Conservation (phyloP, 2,888 invertebrate genomes). For the Oscheius sp. region DNA sequence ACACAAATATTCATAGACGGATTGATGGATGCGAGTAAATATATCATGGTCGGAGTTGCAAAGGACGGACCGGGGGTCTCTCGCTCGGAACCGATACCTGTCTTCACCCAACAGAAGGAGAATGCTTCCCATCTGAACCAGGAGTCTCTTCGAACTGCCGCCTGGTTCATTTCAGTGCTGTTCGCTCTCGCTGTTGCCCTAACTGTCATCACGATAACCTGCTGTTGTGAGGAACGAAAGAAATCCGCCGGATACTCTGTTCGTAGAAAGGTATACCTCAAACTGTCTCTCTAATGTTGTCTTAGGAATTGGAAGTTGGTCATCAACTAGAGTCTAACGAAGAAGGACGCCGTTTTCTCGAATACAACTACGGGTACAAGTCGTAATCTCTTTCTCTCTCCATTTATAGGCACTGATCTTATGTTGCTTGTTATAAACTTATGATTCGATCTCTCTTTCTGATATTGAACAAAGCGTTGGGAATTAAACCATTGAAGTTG, state of each 20-base stretch:
- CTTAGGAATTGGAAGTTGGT: slow-evolving; percentile 64
- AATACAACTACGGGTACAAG: slow-evolving; percentile 70
- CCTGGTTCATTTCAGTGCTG: slow-evolving; percentile 75
- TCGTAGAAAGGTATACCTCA: slow-evolving; percentile 48
- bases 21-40: slow-evolving; percentile 81
- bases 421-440: background rate
- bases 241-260: slow-evolving; percentile 56
- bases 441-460: background rate
- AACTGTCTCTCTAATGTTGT: background rate
- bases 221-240: slow-evolving; percentile 59
- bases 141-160: slow-evolving; percentile 73
- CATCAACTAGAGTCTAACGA: slow-evolving; percentile 60
- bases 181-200: slow-evolving; percentile 73
- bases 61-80: slow-evolving; percentile 83
- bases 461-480: background rate
- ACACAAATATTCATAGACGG: slow-evolving; percentile 80
- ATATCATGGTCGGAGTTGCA: slow-evolving; percentile 88
- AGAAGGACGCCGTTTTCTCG: slow-evolving; percentile 69
- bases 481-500: no score
- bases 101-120: slow-evolving; percentile 48
- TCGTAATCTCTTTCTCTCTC: slow-evolving; percentile 11
- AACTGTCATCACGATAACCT: slow-evolving; percentile 70
- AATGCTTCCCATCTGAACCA: slow-evolving; percentile 54
- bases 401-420: background rate
- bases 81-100: slow-evolving; percentile 42